These are phyloP conservation scores for Rafetus swinhoei DNA, from an alignment of 2,113 vertebrate species.

Conservation along the genomic window DNA sequence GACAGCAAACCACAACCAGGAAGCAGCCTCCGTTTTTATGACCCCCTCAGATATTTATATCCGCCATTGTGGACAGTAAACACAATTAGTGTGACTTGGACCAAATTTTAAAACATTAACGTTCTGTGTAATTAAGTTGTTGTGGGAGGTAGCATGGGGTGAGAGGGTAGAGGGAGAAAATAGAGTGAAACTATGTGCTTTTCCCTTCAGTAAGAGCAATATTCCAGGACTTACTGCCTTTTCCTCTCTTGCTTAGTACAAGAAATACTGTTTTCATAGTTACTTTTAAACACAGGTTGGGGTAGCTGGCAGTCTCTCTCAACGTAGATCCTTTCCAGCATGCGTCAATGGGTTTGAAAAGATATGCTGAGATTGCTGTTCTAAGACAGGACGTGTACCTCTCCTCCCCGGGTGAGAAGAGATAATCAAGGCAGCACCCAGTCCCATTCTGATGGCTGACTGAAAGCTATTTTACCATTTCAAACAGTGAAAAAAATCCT, in stretches of 20 bases:
- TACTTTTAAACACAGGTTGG: neutral
- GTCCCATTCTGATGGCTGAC: neutral
- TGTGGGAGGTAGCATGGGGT: conserved; percentile 75
- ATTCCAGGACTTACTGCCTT: conserved; percentile 4
- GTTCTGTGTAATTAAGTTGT: conserved; percentile 79
- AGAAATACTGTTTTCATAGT: neutral
- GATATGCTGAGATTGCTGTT: neutral
- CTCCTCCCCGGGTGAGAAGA: neutral
- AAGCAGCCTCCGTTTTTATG: conserved; percentile 74
- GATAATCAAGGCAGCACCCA: neutral
- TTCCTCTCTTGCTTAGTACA: neutral
- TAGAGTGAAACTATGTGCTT: conserved; percentile 62
- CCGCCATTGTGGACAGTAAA: conserved; percentile 72
- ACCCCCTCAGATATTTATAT: conserved; percentile 81
- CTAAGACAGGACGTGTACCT: neutral
- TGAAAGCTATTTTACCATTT: neutral
- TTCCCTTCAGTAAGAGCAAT: conserved; percentile 22
- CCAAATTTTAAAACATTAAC: conserved; percentile 80
- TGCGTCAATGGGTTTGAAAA: neutral
- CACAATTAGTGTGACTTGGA: conserved; percentile 75
- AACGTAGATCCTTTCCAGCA: neutral
- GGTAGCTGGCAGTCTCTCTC: neutral
- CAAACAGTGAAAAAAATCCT: neutral
- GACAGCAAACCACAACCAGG: conserved; percentile 74
- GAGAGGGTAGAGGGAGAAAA: conserved; percentile 67